phyloP scores from a whole-genome alignment of 2,797 vertebrate species.

The Pogonophryne albipinna region DNA sequence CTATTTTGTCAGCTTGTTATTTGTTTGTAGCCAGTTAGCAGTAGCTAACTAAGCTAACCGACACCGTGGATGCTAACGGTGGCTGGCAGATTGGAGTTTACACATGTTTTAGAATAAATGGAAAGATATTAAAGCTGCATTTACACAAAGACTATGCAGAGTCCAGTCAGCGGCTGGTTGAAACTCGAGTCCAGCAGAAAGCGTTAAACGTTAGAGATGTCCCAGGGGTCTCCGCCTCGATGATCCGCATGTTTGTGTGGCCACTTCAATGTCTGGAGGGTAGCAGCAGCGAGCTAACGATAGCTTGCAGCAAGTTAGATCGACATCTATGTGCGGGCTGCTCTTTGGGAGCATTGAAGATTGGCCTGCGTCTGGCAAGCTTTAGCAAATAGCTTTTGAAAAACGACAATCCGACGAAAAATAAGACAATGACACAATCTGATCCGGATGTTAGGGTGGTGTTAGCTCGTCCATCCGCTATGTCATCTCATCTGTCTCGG shows the following conservation, averaged over 20 bases:
- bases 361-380: slow-evolving; percentile 3
- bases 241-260: slow-evolving; percentile 83
- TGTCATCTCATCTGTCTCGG: slow-evolving; percentile 67
- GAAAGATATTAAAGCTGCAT: slow-evolving; percentile 37
- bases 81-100: slow-evolving; percentile 47
- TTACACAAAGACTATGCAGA: slow-evolving; percentile 71
- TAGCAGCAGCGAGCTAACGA: slow-evolving; percentile 72
- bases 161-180: slow-evolving; percentile 81
- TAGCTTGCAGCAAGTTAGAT: slow-evolving; percentile 75
- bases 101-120: slow-evolving; percentile 57
- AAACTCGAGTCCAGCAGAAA: slow-evolving; percentile 76
- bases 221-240: slow-evolving; percentile 79
- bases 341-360: slow-evolving; percentile 49
- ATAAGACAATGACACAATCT: not conserved
- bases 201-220: slow-evolving; percentile 66
- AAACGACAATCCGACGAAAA: not conserved
- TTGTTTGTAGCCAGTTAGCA: slow-evolving; percentile 79
- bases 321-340: slow-evolving; percentile 60
- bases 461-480: slow-evolving; percentile 52
- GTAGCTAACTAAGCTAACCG: slow-evolving; percentile 36
- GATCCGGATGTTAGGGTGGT: slow-evolving; percentile 25
- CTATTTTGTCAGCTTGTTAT: slow-evolving; percentile 55
- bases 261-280: slow-evolving; percentile 70
- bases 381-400: not conserved
- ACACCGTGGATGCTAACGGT: slow-evolving; percentile 14